Conservation (phyloP, 2,113 vertebrate species). For the Oncorhynchus tshawytscha region DNA sequence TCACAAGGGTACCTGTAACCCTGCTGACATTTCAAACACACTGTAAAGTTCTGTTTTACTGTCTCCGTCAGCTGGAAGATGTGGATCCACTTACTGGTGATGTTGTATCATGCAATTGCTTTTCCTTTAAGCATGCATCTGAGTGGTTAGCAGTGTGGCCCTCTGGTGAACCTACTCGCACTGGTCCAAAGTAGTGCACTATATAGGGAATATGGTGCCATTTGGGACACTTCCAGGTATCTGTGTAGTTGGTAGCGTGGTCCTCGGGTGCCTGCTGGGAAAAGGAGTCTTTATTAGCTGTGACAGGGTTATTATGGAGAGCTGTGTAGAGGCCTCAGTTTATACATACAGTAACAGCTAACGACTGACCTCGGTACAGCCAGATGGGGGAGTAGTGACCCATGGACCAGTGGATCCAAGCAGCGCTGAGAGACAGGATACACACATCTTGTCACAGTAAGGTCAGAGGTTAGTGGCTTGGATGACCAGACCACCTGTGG, state of each 20-base stretch:
- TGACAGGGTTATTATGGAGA: constrained; percentile 20
- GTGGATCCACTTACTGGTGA: constrained; percentile 16
- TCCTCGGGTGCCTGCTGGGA: constrained; percentile 16
- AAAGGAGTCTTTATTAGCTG: constrained; percentile 40
- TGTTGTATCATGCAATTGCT: constrained; percentile 43
- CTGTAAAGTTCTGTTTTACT: constrained; percentile 55
- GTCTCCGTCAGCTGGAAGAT: constrained; percentile 24
- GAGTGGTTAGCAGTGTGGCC: constrained; percentile 10
- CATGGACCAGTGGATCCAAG: constrained; percentile 15
- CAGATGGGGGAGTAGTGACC: too few species aligned
- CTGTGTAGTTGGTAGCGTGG: background rate
- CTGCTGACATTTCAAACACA: constrained; percentile 34
- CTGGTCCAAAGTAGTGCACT: background rate
- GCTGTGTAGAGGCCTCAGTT: constrained; percentile 25
- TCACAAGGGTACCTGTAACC: constrained; percentile 26
- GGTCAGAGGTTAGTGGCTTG: background rate
- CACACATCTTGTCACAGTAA: background rate
- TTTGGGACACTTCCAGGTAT: too few species aligned
- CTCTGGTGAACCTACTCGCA: background rate
- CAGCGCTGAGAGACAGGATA: background rate
- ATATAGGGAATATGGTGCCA: too few species aligned
- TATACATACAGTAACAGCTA: constrained; percentile 32
- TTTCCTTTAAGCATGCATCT: constrained; percentile 27
- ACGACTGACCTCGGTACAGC: constrained; percentile 43
- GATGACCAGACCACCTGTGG: background rate